Conservation (phyloP, 2,888 invertebrate genomes). For the Chymomyza caudatula region DNA sequence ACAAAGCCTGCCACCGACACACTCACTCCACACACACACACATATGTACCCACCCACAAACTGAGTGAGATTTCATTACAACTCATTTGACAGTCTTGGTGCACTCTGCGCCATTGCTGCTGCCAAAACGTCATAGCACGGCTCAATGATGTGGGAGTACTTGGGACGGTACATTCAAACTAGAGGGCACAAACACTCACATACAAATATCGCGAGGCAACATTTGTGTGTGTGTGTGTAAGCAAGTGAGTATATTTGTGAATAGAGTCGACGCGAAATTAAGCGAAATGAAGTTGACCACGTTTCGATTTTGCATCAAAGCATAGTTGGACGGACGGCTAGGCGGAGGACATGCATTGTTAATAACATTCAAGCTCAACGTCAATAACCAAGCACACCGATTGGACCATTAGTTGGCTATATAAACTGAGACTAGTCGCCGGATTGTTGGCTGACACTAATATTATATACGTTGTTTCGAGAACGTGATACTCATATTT, state of each 20-base stretch:
- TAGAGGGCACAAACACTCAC: neutral
- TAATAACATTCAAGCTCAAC: conserved; percentile 70
- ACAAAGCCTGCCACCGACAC: conserved; percentile 46
- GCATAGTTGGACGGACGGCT: conserved; percentile 19
- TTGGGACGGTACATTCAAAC: neutral
- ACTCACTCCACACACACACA: conserved; percentile 27
- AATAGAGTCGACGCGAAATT: conserved; percentile 61
- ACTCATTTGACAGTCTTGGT: conserved; percentile 74
- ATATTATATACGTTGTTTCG: neutral
- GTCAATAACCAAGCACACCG: conserved; percentile 74
- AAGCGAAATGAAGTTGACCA: conserved; percentile 74
- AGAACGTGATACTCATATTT: conserved; percentile 13
- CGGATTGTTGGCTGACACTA: neutral
- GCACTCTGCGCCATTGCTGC: conserved; percentile 58
- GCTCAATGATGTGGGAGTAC: conserved; percentile 42
- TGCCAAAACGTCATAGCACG: conserved; percentile 65
- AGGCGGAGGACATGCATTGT: conserved; percentile 62
- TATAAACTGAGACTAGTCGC: neutral
- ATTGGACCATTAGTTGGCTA: conserved; percentile 68
- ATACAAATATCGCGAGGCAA: neutral
- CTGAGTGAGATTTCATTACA: conserved; percentile 73
- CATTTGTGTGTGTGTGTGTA: conserved; percentile 15
- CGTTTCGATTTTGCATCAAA: conserved; percentile 73
- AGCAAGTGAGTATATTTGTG: neutral
- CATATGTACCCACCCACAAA: conserved; percentile 32